Percentiles rank a stretch among this genome's conserved stretches.
These are phyloP conservation scores for Enteromius afrohamiltoni DNA, from an alignment of 2,797 vertebrate genomes.

Conservation along the genomic window DNA sequence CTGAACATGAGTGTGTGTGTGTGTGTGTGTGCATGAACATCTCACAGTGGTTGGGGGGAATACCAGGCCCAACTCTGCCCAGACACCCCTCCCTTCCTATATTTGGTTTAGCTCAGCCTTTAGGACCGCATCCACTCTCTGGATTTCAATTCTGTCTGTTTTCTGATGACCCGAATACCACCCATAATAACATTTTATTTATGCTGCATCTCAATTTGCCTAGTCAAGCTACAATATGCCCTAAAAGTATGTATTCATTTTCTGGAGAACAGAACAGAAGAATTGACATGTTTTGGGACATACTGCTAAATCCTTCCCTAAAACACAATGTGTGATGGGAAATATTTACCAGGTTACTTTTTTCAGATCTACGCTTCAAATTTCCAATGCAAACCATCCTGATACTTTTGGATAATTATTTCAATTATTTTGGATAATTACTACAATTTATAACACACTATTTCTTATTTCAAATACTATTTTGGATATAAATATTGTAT, in stretches of 20 bases:
- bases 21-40: slow-evolving; percentile 17
- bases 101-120: slow-evolving; percentile 68
- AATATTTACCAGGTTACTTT: background rate
- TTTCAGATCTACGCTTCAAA: background rate
- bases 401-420: background rate
- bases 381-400: background rate
- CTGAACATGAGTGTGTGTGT: background rate
- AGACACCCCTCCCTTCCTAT: slow-evolving; percentile 81
- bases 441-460: background rate
- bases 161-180: slow-evolving; percentile 40
- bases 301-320: background rate
- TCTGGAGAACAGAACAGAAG: background rate
- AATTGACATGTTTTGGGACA: background rate
- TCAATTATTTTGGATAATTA: background rate
- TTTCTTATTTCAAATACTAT: background rate
- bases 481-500: background rate
- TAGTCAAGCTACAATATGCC: background rate
- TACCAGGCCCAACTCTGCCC: slow-evolving; percentile 36
- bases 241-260: background rate
- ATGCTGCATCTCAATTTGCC: background rate
- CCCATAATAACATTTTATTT: slow-evolving; percentile 60
- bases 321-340: background rate
- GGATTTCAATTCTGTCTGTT: slow-evolving; percentile 15
- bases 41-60: slow-evolving; percentile 30
- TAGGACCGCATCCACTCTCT: slow-evolving; percentile 31